phyloP scores from a whole-genome alignment of 2,113 vertebrate species.

The Heterotilapia buettikoferi region DNA sequence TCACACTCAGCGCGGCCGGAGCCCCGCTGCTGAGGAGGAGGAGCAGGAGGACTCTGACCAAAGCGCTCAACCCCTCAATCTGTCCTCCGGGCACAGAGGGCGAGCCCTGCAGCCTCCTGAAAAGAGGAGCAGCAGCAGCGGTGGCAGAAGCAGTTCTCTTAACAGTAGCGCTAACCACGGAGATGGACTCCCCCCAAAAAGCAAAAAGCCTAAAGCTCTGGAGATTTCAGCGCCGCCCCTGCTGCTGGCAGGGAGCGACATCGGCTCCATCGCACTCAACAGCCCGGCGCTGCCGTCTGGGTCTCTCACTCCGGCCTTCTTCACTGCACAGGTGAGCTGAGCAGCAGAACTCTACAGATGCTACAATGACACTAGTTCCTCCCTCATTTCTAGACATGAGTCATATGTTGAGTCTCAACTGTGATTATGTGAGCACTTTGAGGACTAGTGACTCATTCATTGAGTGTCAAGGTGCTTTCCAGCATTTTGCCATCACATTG shows the following conservation, averaged over 20 bases:
- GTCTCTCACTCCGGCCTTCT: constrained; percentile 92
- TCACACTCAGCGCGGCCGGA: constrained; percentile 71
- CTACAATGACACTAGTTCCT: not conserved
- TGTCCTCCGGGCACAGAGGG: constrained; percentile 87
- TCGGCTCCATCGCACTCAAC: constrained; percentile 92
- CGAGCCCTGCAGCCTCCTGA: constrained; percentile 70
- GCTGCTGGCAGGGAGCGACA: constrained; percentile 83
- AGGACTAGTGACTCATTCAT: not conserved
- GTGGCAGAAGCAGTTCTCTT: constrained; percentile 30
- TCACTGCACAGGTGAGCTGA: constrained; percentile 86
- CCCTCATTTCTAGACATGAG: not conserved
- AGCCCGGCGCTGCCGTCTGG: constrained; percentile 90
- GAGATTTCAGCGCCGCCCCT: constrained; percentile 87
- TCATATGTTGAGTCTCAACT: not conserved
- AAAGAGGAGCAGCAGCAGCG: constrained; percentile 24
- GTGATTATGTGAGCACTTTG: not conserved
- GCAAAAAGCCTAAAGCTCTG: constrained; percentile 94
- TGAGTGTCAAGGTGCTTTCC: not conserved
- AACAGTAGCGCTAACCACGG: constrained; percentile 40
- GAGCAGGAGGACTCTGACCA: constrained; percentile 68
- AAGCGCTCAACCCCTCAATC: constrained; percentile 88
- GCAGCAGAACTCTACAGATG: not conserved
- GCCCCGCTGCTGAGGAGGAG: constrained; percentile 72
- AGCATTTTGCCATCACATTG: not conserved
- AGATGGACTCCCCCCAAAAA: constrained; percentile 83